Evolutionary conservation across 2,797 vertebrate genomes (phyloP).

Genomic region (Sparidentex hasta): DNA sequence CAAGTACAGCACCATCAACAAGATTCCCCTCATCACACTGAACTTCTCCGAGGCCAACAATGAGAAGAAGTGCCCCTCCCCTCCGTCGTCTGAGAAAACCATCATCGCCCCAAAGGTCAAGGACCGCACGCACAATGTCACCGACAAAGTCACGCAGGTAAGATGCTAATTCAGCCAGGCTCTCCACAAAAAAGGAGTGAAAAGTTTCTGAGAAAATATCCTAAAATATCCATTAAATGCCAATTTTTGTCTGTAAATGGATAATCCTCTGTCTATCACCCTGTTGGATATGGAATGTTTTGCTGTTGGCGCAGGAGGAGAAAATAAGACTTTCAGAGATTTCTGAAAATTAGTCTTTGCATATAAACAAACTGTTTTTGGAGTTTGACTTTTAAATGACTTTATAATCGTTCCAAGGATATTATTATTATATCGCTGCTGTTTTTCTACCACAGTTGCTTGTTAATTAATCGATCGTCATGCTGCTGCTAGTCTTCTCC

Average conservation of each 20-base stretch:
- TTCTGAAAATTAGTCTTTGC: background rate
- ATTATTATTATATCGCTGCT: background rate
- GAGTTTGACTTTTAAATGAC: background rate
- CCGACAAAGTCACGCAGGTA: slow-evolving; percentile 99
- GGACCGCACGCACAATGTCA: slow-evolving; percentile 97
- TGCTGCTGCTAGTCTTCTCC: background rate
- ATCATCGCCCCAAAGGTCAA: slow-evolving; percentile 99
- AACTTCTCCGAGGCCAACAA: slow-evolving; percentile 97
- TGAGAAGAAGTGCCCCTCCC: slow-evolving; percentile 95
- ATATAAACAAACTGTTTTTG: background rate
- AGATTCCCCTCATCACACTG: slow-evolving; percentile 97
- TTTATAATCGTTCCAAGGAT: background rate
- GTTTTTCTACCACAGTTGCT: background rate
- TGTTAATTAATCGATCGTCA: background rate
- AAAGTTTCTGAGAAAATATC: background rate
- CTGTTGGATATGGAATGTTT: background rate
- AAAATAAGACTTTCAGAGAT: background rate
- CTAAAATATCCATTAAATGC: background rate
- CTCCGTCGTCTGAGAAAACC: slow-evolving; percentile 96
- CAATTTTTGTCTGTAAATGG: background rate
- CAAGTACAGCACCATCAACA: slow-evolving; percentile 99
- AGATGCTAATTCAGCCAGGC: background rate
- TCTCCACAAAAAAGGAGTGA: background rate
- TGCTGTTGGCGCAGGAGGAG: background rate
- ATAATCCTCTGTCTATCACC: background rate